phyloP scores from a whole-genome alignment of 2,113 vertebrate species.

The Poeciliopsis turrubarensis region DNA sequence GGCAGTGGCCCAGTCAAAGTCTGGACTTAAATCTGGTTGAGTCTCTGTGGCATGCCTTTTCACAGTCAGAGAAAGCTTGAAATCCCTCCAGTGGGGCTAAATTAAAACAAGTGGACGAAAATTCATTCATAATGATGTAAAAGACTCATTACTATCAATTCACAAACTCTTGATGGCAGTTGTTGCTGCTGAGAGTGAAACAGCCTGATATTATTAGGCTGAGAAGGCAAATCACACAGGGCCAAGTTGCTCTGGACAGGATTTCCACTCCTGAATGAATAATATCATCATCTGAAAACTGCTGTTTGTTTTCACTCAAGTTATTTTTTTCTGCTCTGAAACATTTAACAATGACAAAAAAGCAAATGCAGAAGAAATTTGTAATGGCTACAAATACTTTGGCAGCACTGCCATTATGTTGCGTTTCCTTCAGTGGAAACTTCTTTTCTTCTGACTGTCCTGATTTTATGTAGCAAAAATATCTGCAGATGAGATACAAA shows the following conservation, averaged over 20 bases:
- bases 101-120: background rate
- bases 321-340: background rate
- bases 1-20: background rate
- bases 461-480: background rate
- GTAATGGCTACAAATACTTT: no score
- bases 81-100: background rate
- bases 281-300: background rate
- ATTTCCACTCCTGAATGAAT: background rate
- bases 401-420: background rate
- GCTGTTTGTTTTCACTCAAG: background rate
- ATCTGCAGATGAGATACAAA: slow-evolving; percentile 6
- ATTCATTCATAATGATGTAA: no score
- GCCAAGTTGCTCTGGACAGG: background rate
- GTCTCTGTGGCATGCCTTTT: background rate
- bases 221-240: background rate
- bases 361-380: no score
- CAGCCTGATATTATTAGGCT: background rate
- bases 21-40: background rate
- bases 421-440: background rate
- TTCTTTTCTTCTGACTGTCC: background rate
- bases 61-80: background rate
- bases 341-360: background rate
- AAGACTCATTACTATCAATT: no score
- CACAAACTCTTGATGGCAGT: no score
- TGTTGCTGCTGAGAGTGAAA: background rate